phyloP scores from a whole-genome alignment of 2,113 vertebrate species.

The Prunella fulvescens region DNA sequence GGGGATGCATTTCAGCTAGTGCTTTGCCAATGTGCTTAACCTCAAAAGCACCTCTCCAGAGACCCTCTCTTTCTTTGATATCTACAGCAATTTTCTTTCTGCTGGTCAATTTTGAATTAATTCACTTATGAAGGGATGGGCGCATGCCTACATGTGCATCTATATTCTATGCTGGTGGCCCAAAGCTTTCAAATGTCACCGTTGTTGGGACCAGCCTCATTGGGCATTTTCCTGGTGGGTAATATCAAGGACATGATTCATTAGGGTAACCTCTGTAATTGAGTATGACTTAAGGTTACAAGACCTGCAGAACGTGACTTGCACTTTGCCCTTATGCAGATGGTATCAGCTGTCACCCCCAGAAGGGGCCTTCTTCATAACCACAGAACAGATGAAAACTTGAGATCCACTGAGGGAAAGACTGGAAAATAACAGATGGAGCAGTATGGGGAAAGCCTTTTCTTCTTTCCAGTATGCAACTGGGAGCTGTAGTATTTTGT shows the following conservation, averaged over 20 bases:
- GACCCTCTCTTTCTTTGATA: neutral
- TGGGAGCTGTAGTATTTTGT: neutral
- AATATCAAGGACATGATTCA: neutral
- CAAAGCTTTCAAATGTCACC: neutral
- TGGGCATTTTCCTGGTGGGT: neutral
- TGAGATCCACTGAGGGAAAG: neutral
- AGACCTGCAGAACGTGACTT: neutral
- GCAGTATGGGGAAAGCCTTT: neutral
- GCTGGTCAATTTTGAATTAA: neutral
- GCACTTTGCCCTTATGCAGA: neutral
- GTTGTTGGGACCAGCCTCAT: neutral
- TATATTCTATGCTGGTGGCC: neutral
- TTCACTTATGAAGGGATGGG: neutral
- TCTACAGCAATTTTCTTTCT: neutral
- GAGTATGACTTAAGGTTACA: neutral
- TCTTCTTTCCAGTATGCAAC: neutral
- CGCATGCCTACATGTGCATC: neutral
- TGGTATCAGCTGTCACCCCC: neutral
- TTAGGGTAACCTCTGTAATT: neutral
- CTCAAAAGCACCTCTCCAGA: neutral
- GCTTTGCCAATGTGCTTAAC: neutral
- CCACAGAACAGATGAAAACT: neutral
- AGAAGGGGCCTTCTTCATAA: neutral
- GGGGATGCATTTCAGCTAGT: neutral
- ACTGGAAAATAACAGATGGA: neutral